Conservation (phyloP, 2,888 invertebrate genomes). For the Ochropleura plecta region DNA sequence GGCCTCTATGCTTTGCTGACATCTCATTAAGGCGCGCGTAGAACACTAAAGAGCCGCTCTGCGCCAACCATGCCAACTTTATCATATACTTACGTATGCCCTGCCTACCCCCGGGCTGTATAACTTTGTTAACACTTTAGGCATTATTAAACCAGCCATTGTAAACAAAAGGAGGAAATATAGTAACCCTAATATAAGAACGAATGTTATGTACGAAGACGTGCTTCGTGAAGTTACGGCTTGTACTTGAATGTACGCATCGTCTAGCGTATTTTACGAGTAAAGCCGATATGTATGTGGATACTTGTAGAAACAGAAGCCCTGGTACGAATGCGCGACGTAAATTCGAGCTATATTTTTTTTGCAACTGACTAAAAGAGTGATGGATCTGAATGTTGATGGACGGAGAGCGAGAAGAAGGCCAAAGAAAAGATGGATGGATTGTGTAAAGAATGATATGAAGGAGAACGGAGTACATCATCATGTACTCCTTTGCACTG, state of each 20-base stretch:
- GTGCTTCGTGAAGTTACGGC: slow-evolving; percentile 21
- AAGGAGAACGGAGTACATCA: too few species aligned
- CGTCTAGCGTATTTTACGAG: slow-evolving; percentile 34
- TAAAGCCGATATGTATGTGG: slow-evolving; percentile 15
- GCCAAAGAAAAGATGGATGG: too few species aligned
- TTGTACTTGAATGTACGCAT: slow-evolving; percentile 38
- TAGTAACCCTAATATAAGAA: slow-evolving; percentile 15
- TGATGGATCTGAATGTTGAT: too few species aligned
- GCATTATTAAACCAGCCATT: slow-evolving; percentile 2
- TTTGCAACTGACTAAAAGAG: background rate
- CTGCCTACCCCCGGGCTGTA: background rate
- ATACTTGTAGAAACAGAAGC: background rate
- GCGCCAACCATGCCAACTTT: background rate
- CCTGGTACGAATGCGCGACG: background rate
- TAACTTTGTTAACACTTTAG: background rate
- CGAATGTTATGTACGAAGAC: slow-evolving; percentile 2
- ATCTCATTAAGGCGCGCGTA: too few species aligned
- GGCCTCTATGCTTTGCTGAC: too few species aligned
- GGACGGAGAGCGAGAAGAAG: too few species aligned
- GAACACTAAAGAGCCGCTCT: too few species aligned
- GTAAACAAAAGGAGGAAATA: background rate
- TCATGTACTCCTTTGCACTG: too few species aligned
- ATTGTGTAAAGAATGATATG: too few species aligned
- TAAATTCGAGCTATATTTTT: background rate
- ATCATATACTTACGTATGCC: background rate